Conservation (phyloP, 37 sponge, comb jelly and placozoan species). For the Theonella swinhoei region DNA sequence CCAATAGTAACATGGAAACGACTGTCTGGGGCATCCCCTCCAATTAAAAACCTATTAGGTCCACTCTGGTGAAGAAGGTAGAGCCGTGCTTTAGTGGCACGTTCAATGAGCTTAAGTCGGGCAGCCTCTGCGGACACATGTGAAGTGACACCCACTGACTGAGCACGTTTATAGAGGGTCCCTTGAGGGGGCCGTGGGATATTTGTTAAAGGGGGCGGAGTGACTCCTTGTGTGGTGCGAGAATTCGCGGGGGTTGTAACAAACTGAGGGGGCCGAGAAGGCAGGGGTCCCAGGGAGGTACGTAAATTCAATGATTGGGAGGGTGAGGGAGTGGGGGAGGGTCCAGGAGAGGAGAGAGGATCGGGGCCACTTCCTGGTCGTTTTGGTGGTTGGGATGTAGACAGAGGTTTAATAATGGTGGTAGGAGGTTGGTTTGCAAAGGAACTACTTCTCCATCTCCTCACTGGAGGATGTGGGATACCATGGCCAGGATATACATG, state of each 20-base stretch:
- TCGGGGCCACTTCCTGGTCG: too few species aligned
- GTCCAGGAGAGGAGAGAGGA: slow-evolving; percentile 1
- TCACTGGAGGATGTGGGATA: too few species aligned
- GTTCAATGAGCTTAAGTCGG: slow-evolving; percentile 35
- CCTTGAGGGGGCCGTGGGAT: neutral
- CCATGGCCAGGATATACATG: too few species aligned
- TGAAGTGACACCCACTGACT: neutral
- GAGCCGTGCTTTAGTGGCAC: slow-evolving; percentile 63
- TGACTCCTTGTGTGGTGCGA: neutral
- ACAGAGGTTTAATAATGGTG: neutral
- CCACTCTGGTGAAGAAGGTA: slow-evolving; percentile 72
- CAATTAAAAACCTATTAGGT: slow-evolving; percentile 60
- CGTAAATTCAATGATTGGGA: neutral
- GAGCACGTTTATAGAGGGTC: neutral
- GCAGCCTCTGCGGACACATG: neutral
- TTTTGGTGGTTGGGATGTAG: neutral
- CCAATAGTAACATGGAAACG: slow-evolving; percentile 73
- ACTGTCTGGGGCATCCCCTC: slow-evolving; percentile 66
- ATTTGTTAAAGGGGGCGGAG: neutral
- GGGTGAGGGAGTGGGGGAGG: neutral
- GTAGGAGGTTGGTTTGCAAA: neutral
- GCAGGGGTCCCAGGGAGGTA: neutral
- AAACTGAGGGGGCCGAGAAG: neutral
- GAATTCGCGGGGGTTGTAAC: neutral
- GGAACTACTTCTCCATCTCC: neutral